Percentiles rank a stretch among this genome's conserved stretches.
Conservation (phyloP, 1,140 invertebrate species). For the Whitmania pigra region DNA sequence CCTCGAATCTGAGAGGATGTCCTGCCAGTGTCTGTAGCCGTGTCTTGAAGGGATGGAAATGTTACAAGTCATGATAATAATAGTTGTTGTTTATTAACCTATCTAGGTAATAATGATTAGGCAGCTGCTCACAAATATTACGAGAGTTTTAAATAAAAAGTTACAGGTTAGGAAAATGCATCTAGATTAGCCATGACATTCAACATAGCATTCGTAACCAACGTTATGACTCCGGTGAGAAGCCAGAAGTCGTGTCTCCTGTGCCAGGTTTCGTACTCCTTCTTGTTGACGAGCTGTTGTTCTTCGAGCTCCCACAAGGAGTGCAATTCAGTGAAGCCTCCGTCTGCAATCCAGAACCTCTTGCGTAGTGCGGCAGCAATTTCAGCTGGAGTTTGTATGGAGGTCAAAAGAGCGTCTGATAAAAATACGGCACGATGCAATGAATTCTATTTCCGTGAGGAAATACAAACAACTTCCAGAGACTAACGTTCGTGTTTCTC, state of each 20-base stretch:
- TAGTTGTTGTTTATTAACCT: no score
- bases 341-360: constrained; percentile 99
- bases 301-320: constrained; percentile 98
- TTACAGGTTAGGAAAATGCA: background rate
- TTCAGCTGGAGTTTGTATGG: constrained; percentile 27
- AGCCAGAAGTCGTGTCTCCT: constrained; percentile 95
- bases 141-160: background rate
- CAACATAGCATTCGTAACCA: background rate
- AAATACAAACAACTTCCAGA: no score
- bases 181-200: background rate
- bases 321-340: constrained; percentile 97
- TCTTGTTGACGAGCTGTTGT: constrained; percentile 69
- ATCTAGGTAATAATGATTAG: no score
- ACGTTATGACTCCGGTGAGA: constrained; percentile 82
- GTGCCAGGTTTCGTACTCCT: constrained; percentile 39
- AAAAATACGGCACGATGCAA: no score
- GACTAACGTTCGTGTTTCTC: no score
- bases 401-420: constrained; percentile 4
- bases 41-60: constrained; percentile 48
- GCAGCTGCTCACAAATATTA: no score
- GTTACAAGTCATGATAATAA: no score
- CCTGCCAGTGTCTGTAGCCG: constrained; percentile 97
- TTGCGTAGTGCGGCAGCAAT: constrained; percentile 50
- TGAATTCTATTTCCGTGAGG: no score
- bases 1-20: constrained; percentile 90